Evolutionary conservation across 2,888 invertebrate genomes (phyloP), one percentile per base, ranked within the genome.

Genomic region (Latrodectus elegans): DNA sequence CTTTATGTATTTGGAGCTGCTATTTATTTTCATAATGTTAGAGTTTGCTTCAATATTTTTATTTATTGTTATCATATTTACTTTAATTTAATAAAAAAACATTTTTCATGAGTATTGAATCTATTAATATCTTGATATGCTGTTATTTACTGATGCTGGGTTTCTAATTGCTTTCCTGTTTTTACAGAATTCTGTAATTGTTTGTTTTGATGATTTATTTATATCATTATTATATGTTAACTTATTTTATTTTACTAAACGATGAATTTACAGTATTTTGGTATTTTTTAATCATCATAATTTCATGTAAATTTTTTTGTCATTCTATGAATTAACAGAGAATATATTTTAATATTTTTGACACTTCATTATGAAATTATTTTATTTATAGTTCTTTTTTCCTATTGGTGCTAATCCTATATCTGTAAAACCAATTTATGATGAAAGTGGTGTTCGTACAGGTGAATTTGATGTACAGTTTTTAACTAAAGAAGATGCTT

Each of bases 381-480:
- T 49, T 17, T 73, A 14, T 22, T 80, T 83, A 12, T 70, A 87
- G 87, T 87, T 87, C 49, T 87, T 87, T 68, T 82, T 78, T 73
- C 87, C 82, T 15, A 65, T 82, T 68, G 82, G 82, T 52, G 68
- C 52, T 52, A 51, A 49, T 73, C 68, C 77, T 15, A 26, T 78
- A 53, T 82, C 87, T 65, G 73, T 82, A 14, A 76, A 82, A 49
- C 72, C 87, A 10, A 6, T 78, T 14, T 83, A 87, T 71, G 68
- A 87, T 82, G 87, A 87, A 82, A 87, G 68, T 68, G 87, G 87
- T 51, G 12, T 82, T 14, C 68, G 87, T 52, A 87, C 78, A 17
- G 87, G 87, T 26, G 87, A 87, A 55, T 87, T 82, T 82, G 82
- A 87, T 26, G 82, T 87, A 10, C 73, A 82, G 15, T 87, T 87